A percentile compares a stretch with the other conserved stretches of the same genome.
Evolutionary conservation across 2,113 vertebrate genomes (phyloP).

Genomic region (Apteryx mantelli): DNA sequence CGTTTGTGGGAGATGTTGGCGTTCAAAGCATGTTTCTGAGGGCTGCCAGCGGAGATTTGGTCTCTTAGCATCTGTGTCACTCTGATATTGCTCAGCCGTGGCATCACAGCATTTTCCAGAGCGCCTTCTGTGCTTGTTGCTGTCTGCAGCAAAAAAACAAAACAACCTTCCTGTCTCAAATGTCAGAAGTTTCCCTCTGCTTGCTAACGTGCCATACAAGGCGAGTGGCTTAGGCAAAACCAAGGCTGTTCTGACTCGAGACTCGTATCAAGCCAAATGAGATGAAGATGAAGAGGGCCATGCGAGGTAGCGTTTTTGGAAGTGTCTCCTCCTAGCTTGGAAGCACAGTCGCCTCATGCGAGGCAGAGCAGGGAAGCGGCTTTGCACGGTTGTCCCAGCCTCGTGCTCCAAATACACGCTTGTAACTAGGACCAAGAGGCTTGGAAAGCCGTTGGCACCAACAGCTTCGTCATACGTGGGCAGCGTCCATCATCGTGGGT

Average conservation of each 20-base stretch:
- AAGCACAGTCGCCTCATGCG: rapidly evolving
- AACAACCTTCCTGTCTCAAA: neutral
- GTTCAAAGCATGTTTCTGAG: neutral
- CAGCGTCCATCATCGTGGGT: rapidly evolving
- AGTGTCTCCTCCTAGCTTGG: neutral
- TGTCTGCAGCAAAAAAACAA: neutral
- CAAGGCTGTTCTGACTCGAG: rapidly evolving
- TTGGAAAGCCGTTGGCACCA: neutral
- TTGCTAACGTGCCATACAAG: neutral
- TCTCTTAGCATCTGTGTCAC: neutral
- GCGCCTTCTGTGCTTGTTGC: neutral
- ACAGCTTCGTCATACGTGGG: neutral
- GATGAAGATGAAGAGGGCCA: neutral
- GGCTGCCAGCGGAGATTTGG: neutral
- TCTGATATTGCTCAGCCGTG: too few species aligned
- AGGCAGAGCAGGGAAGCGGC: rapidly evolving
- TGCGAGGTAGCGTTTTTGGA: neutral
- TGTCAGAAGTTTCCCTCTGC: rapidly evolving
- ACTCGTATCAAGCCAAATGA: too few species aligned
- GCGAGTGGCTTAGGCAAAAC: neutral
- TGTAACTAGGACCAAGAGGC: neutral
- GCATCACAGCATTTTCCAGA: neutral
- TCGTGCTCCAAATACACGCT: rapidly evolving
- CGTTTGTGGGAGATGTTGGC: too few species aligned
- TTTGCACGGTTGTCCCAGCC: rapidly evolving